Percentiles rank a stretch among this genome's conserved stretches.
These are phyloP conservation scores for Halictus ligatus DNA, from an alignment of 2,888 invertebrate species.

Conservation along the genomic window DNA sequence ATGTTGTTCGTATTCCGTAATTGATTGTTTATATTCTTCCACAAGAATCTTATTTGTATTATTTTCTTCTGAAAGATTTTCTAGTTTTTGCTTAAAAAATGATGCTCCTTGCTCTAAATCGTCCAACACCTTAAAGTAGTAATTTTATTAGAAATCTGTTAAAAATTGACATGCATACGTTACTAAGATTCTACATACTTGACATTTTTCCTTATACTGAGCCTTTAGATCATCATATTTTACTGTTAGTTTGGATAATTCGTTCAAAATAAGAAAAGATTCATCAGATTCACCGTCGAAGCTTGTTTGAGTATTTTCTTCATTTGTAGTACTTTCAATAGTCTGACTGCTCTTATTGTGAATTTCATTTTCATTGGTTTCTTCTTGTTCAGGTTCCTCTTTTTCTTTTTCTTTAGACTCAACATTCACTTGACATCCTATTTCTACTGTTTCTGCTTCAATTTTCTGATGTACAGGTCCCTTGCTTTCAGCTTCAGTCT, in stretches of 20 bases:
- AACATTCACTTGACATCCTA: slow-evolving; percentile 39
- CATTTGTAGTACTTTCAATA: slow-evolving; percentile 25
- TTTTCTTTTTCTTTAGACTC: slow-evolving; percentile 12
- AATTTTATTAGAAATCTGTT: neutral
- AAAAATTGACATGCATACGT: neutral
- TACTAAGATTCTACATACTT: slow-evolving; percentile 31
- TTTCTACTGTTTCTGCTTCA: slow-evolving; percentile 37
- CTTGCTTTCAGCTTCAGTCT: neutral
- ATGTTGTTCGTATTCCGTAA: slow-evolving; percentile 31
- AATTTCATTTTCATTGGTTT: slow-evolving; percentile 2
- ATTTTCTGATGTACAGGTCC: neutral
- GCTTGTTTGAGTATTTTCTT: slow-evolving; percentile 60
- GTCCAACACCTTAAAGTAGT: slow-evolving; percentile 38
- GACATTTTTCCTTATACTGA: slow-evolving; percentile 48
- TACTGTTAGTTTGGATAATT: slow-evolving; percentile 44
- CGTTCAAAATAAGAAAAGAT: slow-evolving; percentile 39
- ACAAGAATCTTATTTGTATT: slow-evolving; percentile 4
- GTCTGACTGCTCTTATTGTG: slow-evolving; percentile 65
- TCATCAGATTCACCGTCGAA: slow-evolving; percentile 39
- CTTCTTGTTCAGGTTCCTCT: neutral
- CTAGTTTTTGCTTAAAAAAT: slow-evolving; percentile 20
- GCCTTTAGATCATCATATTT: slow-evolving; percentile 54
- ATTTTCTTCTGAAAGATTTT: slow-evolving; percentile 20
- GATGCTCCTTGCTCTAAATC: slow-evolving; percentile 25
- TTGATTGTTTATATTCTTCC: slow-evolving; percentile 6